Evolutionary conservation across 2,888 invertebrate genomes (phyloP), one percentile per base, ranked within the genome.

Genomic region (Agrotis segetum): DNA sequence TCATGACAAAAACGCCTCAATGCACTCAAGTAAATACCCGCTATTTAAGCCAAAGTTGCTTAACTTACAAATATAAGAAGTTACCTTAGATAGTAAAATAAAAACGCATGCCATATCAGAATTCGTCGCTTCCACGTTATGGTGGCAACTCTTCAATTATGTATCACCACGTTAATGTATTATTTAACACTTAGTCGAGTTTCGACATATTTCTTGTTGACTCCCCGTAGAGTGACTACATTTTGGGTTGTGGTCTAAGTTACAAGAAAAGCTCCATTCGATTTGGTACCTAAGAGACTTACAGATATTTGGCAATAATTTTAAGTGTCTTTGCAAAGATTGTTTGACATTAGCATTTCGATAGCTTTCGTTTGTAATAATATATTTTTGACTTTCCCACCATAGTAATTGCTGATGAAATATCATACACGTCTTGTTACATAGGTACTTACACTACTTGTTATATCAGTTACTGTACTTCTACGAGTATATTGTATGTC

Each of bases 81-180:
- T 55, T 65, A 46, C 75, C 71, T 29, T 79, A 74, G 24, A 73
- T 73, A 74, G 83, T 68, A 79, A 79, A 82, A 86, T 68, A 79
- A 79, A 82, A 86, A 86, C 72, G 64, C 70, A 83, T 83, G 82
- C 85, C 79, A 72, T 74, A 74, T 81, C 67, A 75, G 82, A 82
- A 83, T 83, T 85, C 86, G 87, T 86, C 85, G 87, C 81, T 78
- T 86, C 77, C 82, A 82, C 81, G 82, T 84, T 84, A 79, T 84
- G 81, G 76, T 80, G 77, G 83, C 82, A 87, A 79, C 92, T 92
- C 80, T 92, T 94, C 90, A 93, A 94, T 94, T 93, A 94, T 94
- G 93, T 92, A 94, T 94, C 91, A 89, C 91, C 88, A 86, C 88
- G 87, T 92, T 92, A 90, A 95, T 95, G 94, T 95, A 94, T 95